Conservation (phyloP, 2,888 invertebrate species). For the Conomelus anceps region DNA sequence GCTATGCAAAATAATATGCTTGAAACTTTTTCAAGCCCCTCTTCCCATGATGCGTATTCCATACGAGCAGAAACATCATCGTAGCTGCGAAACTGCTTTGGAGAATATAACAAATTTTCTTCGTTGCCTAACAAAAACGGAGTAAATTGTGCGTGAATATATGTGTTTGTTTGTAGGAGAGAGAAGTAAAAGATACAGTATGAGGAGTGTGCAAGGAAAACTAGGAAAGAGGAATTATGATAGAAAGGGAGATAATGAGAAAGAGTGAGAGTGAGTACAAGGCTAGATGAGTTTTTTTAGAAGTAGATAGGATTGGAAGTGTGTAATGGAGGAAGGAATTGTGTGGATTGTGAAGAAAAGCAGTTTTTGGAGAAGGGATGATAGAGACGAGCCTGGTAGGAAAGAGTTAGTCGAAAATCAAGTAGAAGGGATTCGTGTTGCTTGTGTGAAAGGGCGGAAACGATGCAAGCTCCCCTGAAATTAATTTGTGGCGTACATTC, state of each 20-base stretch:
- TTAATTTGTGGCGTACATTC: slow-evolving; percentile 9
- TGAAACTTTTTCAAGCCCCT: no score
- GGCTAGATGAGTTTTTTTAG: neutral
- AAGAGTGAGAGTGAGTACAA: neutral
- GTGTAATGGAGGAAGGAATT: neutral
- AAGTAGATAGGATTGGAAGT: neutral
- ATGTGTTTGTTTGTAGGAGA: neutral
- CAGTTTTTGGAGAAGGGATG: neutral
- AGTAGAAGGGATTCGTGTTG: neutral
- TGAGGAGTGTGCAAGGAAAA: neutral
- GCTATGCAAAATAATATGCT: no score
- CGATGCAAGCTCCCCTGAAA: neutral
- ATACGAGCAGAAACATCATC: no score
- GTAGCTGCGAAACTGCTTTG: no score
- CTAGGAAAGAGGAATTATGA: neutral
- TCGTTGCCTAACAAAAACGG: no score
- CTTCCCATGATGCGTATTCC: no score
- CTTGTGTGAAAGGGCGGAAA: neutral
- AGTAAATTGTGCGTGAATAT: no score
- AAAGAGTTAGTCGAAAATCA: neutral
- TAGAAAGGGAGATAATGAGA: neutral
- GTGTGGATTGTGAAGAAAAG: neutral
- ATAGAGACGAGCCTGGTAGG: neutral
- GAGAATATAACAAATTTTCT: no score
- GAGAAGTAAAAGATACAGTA: neutral